Conservation (phyloP, 2,888 invertebrate species). For the Ernsta delagoae region DNA sequence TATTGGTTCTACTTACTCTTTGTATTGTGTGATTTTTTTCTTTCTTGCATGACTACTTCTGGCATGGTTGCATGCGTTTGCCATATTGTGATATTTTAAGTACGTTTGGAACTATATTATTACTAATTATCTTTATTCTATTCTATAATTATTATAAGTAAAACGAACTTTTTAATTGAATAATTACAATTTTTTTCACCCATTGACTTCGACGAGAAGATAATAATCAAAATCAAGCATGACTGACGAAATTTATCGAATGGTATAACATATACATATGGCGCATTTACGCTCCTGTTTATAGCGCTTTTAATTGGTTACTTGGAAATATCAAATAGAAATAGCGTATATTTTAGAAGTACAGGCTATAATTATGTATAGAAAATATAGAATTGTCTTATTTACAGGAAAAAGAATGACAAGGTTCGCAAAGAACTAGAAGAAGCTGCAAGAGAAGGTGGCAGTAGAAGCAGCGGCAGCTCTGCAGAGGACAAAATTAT, state of each 20-base stretch:
- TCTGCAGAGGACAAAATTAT: constrained; percentile 68
- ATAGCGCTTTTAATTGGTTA: neutral
- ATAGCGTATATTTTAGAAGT: neutral
- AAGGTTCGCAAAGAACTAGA: constrained; percentile 95
- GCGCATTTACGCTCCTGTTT: constrained; percentile 4
- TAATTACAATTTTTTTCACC: neutral
- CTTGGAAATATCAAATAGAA: neutral
- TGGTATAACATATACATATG: neutral
- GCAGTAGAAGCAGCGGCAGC: constrained; percentile 71
- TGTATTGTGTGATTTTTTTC: neutral
- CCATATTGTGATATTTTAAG: neutral
- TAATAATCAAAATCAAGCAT: neutral
- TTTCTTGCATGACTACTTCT: neutral
- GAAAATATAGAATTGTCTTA: constrained; percentile 14
- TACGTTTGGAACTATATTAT: neutral
- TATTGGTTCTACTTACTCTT: too few species aligned
- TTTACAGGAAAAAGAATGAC: constrained; percentile 93
- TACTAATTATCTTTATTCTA: neutral
- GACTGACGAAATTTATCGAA: neutral
- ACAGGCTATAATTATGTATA: too few species aligned
- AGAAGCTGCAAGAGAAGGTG: constrained; percentile 93
- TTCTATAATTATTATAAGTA: too few species aligned
- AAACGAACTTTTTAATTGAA: neutral
- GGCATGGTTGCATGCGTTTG: neutral
- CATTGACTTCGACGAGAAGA: neutral